These are phyloP conservation scores for Leptatherina wallacei DNA, from an alignment of 2,797 vertebrate genomes.

Conservation along the genomic window DNA sequence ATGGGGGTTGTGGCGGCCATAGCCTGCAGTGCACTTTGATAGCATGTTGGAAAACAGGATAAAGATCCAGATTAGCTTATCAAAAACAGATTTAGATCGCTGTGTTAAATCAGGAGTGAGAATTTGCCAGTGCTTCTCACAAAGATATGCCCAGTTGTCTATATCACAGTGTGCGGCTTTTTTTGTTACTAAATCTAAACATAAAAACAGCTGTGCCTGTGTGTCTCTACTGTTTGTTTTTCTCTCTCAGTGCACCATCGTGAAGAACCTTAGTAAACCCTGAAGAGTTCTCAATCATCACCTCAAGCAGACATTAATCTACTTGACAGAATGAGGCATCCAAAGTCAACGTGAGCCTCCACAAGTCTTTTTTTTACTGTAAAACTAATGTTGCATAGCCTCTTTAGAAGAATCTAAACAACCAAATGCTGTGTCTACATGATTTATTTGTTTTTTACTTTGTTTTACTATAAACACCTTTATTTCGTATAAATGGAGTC, in stretches of 20 bases:
- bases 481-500: too few relatives aligned
- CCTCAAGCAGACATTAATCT: background rate
- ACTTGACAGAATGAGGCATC: background rate
- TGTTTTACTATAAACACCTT: too few relatives aligned
- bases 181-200: background rate
- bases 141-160: background rate
- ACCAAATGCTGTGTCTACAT: too few relatives aligned
- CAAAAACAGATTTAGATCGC: background rate
- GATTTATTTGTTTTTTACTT: too few relatives aligned
- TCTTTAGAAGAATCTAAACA: too few relatives aligned
- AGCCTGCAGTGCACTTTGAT: constrained; percentile 2
- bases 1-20: constrained; percentile 63
- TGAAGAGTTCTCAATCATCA: background rate
- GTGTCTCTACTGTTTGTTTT: background rate
- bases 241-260: too few relatives aligned
- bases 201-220: background rate
- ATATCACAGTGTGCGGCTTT: background rate
- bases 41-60: background rate
- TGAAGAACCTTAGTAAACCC: background rate
- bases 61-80: background rate
- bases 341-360: too few relatives aligned
- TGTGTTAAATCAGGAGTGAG: background rate
- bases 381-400: too few relatives aligned
- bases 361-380: too few relatives aligned
- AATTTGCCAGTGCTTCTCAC: background rate